Evolutionary conservation across 2,797 vertebrate species (phyloP), one percentile per base, ranked within the genome.

Genomic region (Scolopax bukidnonensis): DNA sequence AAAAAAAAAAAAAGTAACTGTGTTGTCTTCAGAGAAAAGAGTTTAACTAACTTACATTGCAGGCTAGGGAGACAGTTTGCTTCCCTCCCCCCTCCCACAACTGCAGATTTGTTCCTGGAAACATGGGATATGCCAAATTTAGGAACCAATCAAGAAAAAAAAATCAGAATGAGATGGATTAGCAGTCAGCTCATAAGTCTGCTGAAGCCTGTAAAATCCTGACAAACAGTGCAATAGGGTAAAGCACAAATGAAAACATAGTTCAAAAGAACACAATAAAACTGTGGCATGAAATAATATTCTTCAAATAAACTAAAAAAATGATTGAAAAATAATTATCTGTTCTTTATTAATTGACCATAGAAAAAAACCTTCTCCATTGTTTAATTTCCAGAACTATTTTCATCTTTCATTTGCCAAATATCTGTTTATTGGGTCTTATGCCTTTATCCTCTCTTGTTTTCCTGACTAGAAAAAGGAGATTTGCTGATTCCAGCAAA

Each of bases 161-260:
- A 91, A 57, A 9, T 73, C 68, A 60, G 71, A 85, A 80, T 21
- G 23, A 91, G 59, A 15, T 89, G 77, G 56, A 73, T 95, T 93
- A 93, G 10, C 43, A 76, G 81, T 73, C 51, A 51, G 32, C 13
- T 16, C 32, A 13, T 87, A 78, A 92, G 8, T 85, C 75, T 83
- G 36, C 65, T 90, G 70, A 88, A 94, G 75, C 75, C 83, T 81
- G 64, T 43, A 81, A 89, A 93, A 73, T 40, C 87, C 82, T 90
- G 85, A 91, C 84, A 95, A 85, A 40, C 48, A 94, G 25, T 61
- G 60, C 18, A 85, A 77, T 12, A 84, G 81, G 36, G 54, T 82
- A 94, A 87, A 95, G 70, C 63, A 77, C 73, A 89, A 93, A 94
- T 80, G 84, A 93, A 95, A 89, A 41, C 3, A 19, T 36, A 80